Evolutionary conservation across 2,113 vertebrate species (phyloP), one percentile per base, ranked within the genome.

Genomic region (Bothrops jararaca): DNA sequence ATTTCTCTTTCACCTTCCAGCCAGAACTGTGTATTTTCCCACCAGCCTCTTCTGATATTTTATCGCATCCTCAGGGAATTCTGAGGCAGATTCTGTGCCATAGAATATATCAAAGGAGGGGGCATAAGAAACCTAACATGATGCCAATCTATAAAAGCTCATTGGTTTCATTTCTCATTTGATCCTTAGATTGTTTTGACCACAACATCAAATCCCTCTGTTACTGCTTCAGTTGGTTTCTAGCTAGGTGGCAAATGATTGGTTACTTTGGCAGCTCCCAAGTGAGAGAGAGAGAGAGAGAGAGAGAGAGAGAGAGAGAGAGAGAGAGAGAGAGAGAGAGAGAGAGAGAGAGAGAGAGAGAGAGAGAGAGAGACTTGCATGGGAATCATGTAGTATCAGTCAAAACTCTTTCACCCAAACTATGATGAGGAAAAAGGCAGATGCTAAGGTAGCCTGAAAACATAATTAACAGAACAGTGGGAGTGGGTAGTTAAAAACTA

Each of bases 401-500:
- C 58, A 85, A n/a, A 90, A 64, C 88, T 86, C 87, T 89, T 93
- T 90, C 80, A 34, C 74, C 57, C 74, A 64, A 4, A 48, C 86
- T 39, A 87, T 42, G 48, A 48, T 60, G 24, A 20, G 57, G 69
- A 89, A 57, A 85, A 74, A 57, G 39, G 29, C 74, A 93, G 80
- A 13, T 52, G 85, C 91, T 89, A 85, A 29, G 89, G 91, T 88
- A 86, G 88, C 88, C 56, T 91, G 69, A 87, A 95, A 93, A 89
- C 22, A 53, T 42, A 92, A 92, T 93, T 64, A 94, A 91, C 92
- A 92, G 86, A 58, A 57, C 26, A 87, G 90, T 74, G 45, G 91
- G 90, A 86, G 42, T 34, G 34, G 89, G 87, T 90, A 90, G 23
- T 53, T 60, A 94, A 92, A 34, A 80, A 18, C 74, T 80, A 80